Evolutionary conservation across 2,888 invertebrate genomes (phyloP), one percentile per base, ranked within the genome.

Genomic region (Agelastica alni): DNA sequence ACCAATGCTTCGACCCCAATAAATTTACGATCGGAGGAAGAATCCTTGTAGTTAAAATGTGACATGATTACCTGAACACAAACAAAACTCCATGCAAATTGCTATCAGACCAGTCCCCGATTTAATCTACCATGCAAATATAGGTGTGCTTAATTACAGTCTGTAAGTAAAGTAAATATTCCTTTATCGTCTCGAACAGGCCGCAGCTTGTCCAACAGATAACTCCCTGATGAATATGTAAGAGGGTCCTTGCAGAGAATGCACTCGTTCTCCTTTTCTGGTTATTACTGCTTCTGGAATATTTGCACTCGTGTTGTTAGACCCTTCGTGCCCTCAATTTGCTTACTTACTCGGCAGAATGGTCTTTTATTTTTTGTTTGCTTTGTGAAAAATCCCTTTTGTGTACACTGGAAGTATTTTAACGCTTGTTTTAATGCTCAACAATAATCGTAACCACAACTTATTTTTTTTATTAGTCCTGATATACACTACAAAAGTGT

Each of bases 101-200:
- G 71, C 72, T 71, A 74, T 72, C 72, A 68, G 69, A 68, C 48
- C 17, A 30, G 67, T 64, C 70, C 67, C 54, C 70, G 73, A 75
- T 75, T 71, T 75, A 75, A 76, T 75, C 75, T 74, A 61, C 61
- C 75, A 71, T 72, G 74, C 73, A 76, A 75, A 76, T 76, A 75
- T 75, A 76, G 75, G 75, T 75, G 74, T 65, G 73, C 75, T 75
- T 75, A 75, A 76, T 75, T 76, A 75, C 71, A 70, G 71, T 70
- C 71, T 74, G 73, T 71, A 75, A 75, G 75, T 74, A 72, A 69
- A 75, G 75, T 75, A 76, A 76, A 76, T 75, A 76, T 75, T 73
- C 75, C 74, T 74, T 75, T 75, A 75, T 74, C 76, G 73, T 71
- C 69, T 66, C 66, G 62, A 69, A 65, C 73, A 72, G 73, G 67